Conservation (phyloP, 2,113 vertebrate genomes). For the Platichthys stellatus region DNA sequence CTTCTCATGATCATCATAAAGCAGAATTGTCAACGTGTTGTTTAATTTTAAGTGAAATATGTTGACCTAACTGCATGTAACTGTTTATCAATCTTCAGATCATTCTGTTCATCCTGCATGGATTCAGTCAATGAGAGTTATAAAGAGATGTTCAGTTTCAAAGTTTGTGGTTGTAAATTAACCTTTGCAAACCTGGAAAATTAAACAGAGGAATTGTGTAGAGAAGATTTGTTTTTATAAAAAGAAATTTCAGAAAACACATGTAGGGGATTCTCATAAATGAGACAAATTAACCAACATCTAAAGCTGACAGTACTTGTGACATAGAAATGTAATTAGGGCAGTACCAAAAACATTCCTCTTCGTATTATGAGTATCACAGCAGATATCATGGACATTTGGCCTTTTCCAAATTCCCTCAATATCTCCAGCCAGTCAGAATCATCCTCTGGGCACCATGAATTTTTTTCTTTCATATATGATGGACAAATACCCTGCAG, state of each 20-base stretch:
- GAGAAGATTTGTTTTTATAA: not conserved
- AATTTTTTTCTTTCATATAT: not conserved
- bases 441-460: not conserved
- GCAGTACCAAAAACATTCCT: not conserved
- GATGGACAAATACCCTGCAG: too few species aligned
- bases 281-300: not conserved
- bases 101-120: too few species aligned
- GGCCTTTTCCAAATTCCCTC: not conserved
- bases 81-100: too few species aligned
- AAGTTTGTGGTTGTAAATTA: too few species aligned
- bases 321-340: too few species aligned
- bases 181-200: not conserved
- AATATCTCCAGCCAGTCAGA: not conserved
- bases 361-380: not conserved
- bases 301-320: not conserved
- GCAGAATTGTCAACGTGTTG: too few species aligned
- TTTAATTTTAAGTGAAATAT: too few species aligned
- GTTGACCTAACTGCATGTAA: too few species aligned
- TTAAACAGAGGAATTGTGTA: not conserved
- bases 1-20: too few species aligned
- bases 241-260: not conserved
- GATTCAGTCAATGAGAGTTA: too few species aligned
- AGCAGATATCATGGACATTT: not conserved
- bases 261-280: not conserved
- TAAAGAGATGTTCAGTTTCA: too few species aligned